phyloP scores from a whole-genome alignment of 2,113 vertebrate species.

The Hiodon tergisus region DNA sequence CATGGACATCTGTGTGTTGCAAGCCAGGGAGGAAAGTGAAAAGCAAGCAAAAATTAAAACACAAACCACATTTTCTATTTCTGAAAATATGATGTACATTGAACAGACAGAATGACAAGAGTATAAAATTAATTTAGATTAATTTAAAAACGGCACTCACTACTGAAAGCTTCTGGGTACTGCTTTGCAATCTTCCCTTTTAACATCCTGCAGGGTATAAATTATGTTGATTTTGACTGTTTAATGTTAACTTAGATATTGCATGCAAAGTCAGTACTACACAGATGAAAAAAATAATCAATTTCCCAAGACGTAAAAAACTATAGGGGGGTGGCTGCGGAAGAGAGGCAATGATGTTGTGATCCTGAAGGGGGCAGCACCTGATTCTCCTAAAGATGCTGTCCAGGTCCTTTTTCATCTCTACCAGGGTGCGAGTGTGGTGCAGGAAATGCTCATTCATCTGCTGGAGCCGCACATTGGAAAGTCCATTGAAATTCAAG shows the following conservation, averaged over 20 bases:
- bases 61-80: too few species aligned
- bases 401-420: constrained; percentile 96
- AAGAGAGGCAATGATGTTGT: neutral
- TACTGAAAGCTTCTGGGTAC: constrained; percentile 90
- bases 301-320: neutral
- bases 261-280: neutral
- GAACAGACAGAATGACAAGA: neutral
- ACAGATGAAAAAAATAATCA: neutral
- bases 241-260: neutral
- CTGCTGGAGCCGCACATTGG: constrained; percentile 81
- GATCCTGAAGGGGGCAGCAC: constrained; percentile 39
- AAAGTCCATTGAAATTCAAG: constrained; percentile 93
- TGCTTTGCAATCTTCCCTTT: constrained; percentile 92
- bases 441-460: constrained; percentile 89
- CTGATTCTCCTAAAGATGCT: constrained; percentile 91
- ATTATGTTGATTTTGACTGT: constrained; percentile 13
- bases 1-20: constrained; percentile 67
- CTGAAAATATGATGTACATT: neutral
- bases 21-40: neutral
- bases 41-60: neutral
- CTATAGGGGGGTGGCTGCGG: neutral
- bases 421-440: constrained; percentile 83
- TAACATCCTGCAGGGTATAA: constrained; percentile 64
- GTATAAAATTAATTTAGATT: neutral
- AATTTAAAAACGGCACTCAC: constrained; percentile 65